A percentile compares a stretch with the other conserved stretches of the same genome.
phyloP scores from a whole-genome alignment of 2,888 invertebrate genomes.

The Tigriopus californicus region DNA sequence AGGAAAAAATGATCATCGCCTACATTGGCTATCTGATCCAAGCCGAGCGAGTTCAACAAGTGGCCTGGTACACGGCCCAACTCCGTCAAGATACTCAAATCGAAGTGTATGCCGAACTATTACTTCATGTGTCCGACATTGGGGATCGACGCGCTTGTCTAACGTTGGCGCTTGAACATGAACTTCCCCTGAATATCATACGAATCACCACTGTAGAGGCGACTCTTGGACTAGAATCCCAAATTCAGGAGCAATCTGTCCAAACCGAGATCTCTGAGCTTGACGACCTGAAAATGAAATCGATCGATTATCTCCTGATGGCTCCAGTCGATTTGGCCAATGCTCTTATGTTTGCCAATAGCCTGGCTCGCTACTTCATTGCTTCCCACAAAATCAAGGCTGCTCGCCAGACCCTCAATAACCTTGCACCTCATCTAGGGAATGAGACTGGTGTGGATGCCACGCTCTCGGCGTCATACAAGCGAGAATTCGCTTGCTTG shows the following conservation, averaged over 20 bases:
- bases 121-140: conserved; percentile 24
- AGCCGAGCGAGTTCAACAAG: conserved; percentile 50
- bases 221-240: conserved; percentile 11
- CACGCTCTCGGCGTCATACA: too few species aligned
- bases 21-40: conserved; percentile 30
- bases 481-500: background rate
- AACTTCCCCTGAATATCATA: background rate
- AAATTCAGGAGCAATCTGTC: background rate
- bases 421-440: too few species aligned
- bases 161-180: conserved; percentile 41
- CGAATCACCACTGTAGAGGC: conserved; percentile 50
- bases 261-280: background rate
- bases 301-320: background rate
- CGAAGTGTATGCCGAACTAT: conserved; percentile 27
- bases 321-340: background rate
- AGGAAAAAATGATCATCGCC: conserved; percentile 6
- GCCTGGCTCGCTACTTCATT: background rate
- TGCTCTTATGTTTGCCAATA: background rate
- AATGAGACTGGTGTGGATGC: too few species aligned
- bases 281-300: background rate
- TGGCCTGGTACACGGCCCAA: conserved; percentile 67
- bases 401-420: background rate
- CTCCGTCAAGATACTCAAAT: conserved; percentile 44
- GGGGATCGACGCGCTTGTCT: conserved; percentile 30
- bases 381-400: background rate